phyloP scores from a whole-genome alignment of 2,797 vertebrate species.

The Alauda arvensis region DNA sequence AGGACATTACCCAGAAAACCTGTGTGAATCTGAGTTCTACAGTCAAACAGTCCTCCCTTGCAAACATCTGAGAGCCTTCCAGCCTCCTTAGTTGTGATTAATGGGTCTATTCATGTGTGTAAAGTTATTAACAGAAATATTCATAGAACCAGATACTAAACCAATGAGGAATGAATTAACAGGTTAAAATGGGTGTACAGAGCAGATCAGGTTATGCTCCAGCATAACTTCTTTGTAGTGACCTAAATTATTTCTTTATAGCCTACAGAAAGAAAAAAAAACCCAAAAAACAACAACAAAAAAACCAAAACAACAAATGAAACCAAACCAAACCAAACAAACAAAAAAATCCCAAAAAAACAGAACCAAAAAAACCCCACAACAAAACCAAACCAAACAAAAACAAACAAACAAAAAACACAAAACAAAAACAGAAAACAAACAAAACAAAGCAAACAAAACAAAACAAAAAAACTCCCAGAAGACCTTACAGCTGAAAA shows the following conservation, averaged over 20 bases:
- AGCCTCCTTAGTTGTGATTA: slow-evolving; percentile 34
- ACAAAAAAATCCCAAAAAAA: neutral
- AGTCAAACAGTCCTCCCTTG: neutral
- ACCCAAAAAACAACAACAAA: neutral
- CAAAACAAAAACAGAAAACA: no score
- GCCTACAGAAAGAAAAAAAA: neutral
- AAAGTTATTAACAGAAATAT: slow-evolving; percentile 36
- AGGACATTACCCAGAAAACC: neutral
- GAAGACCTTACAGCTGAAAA: neutral
- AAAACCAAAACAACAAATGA: no score
- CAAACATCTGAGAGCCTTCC: slow-evolving; percentile 22
- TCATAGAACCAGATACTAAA: slow-evolving; percentile 18
- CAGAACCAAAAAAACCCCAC: no score
- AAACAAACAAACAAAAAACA: no score
- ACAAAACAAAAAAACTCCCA: neutral
- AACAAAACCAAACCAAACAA: no score
- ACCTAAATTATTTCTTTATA: neutral
- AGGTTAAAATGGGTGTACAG: neutral
- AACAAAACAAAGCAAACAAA: neutral
- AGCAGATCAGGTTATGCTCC: neutral
- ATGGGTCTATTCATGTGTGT: slow-evolving; percentile 15
- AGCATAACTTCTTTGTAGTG: neutral
- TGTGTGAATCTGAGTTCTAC: neutral
- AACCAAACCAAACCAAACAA: neutral
- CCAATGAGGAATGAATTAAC: slow-evolving; percentile 7